Evolutionary conservation across 2,888 invertebrate genomes (phyloP), one percentile per base, ranked within the genome.

Genomic region (Euzetes globulus): DNA sequence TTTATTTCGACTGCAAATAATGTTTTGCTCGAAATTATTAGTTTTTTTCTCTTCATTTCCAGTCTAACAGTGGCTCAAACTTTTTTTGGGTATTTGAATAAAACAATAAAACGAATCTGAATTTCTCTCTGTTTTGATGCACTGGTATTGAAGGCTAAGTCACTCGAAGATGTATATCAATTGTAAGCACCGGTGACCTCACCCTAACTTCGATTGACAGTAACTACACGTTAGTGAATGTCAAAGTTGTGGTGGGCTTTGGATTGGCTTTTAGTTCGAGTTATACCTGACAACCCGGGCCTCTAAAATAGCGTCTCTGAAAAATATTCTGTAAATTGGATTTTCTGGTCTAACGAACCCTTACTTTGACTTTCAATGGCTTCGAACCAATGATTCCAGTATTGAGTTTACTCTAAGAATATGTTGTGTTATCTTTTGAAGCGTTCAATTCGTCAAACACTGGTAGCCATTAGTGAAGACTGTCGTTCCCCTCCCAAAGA

Each of bases 311-410:
- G 5, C 5, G 17, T 58, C 58, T 13, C 15, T 50, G 6, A 50
- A 50, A n/a, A 50, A 50, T n/a, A n/a, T 50, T 50, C 15, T 63
- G 17, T 68, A 68, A 68, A 68, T 68, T 68, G 68, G 68, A 68
- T 68, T 68, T 68, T 68, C 68, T 68, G 68, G 68, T 68, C 68
- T 37, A 15, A 41, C 37, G 68, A 68, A 7, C 68, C 33, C 15
- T 41, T 33, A 6, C 11, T 29, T 29, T 19, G 4, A 27, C 41
- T 68, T 45, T 68, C 22, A 17, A 45, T 37, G 37, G n/a, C 19
- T 65, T 17, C 65, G 22, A 52, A 19, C 60, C 33, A 60, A 27
- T 60, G 60, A 60, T 27, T 60, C n/a, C 60, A 52, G 19, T 52
- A 6, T 25, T 55, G 55, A 5, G 33, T 29, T 33, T 29, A 29